Evolutionary conservation across 2,888 invertebrate species (phyloP), one percentile per base, ranked within the genome.

Genomic region (Lamellibrachia columna): DNA sequence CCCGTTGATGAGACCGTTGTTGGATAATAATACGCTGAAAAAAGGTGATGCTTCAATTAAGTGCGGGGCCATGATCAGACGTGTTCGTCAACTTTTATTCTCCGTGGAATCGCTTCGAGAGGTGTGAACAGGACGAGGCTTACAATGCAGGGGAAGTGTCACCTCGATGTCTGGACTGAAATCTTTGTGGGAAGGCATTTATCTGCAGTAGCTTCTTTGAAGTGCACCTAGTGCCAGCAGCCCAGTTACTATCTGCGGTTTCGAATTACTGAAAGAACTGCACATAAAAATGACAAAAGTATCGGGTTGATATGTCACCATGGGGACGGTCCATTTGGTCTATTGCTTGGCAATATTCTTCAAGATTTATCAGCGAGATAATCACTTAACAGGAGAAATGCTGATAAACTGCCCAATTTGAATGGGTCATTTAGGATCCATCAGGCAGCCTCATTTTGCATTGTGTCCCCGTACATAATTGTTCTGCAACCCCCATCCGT

Each of bases 311-410:
- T 15, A 55, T 75, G 75, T 75, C 75, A 6, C 22, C 75, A 75
- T 75, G 75, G 75, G 75, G 75, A 75, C n/a, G 75, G 15, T 75
- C 75, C 75, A 75, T n/a, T 75, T 75, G n/a, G 75, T 6, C 75
- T 75, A 11, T n/a, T 22, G 22, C 75, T 75, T 22, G 6, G n/a
- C 22, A 22, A 75, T 15, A 75, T 75, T 75, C 75, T 22, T 75
- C 22, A n/a, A 75, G 75, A 75, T 75, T 75, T 75, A 75, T 75
- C 75, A 75, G 75, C n/a, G 22, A 75, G 75, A 75, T 75, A 75
- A 75, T 75, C 22, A 22, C 22, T 75, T 75, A 3, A 15, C 75
- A 75, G 75, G 75, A 75, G 75, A 22, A 75, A 75, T n/a, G 75
- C 22, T 75, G 22, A 75, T 75, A 75, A 75, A 75, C 75, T 22